Evolutionary conservation across 2,888 invertebrate genomes (phyloP).

Genomic region (Dusona sp.): DNA sequence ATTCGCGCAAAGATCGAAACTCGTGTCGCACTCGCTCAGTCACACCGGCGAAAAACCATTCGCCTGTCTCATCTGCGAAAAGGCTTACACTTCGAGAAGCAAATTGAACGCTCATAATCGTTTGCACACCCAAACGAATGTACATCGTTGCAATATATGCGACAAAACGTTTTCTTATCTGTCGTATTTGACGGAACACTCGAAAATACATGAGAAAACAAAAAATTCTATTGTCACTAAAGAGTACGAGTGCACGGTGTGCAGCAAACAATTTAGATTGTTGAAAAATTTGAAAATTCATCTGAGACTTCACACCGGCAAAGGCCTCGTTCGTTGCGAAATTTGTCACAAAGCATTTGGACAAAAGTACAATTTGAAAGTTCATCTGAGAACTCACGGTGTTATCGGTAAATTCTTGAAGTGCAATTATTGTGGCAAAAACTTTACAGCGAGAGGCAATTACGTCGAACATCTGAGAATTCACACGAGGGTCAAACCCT

Average conservation of each 20-base stretch:
- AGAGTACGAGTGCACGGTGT: slow-evolving; percentile 78
- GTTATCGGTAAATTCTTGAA: slow-evolving; percentile 76
- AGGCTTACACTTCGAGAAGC: slow-evolving; percentile 81
- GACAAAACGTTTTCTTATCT: slow-evolving; percentile 83
- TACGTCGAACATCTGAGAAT: slow-evolving; percentile 82
- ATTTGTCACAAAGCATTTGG: slow-evolving; percentile 83
- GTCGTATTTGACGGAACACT: slow-evolving; percentile 82
- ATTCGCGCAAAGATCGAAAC: slow-evolving; percentile 80
- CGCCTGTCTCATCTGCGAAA: slow-evolving; percentile 79
- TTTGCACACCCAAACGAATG: slow-evolving; percentile 80
- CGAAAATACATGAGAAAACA: slow-evolving; percentile 78
- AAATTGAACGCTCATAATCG: slow-evolving; percentile 82
- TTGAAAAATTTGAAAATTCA: slow-evolving; percentile 80
- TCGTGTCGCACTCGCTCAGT: slow-evolving; percentile 76
- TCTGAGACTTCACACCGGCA: slow-evolving; percentile 79
- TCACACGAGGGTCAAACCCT: slow-evolving; percentile 82
- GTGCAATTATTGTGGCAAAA: slow-evolving; percentile 82
- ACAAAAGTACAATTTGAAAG: slow-evolving; percentile 81
- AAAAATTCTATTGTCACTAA: slow-evolving; percentile 57
- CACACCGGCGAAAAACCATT: slow-evolving; percentile 80
- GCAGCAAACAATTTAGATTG: slow-evolving; percentile 79
- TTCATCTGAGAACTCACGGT: slow-evolving; percentile 81
- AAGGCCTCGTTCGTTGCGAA: slow-evolving; percentile 80
- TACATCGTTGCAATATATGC: slow-evolving; percentile 82
- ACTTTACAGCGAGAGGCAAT: slow-evolving; percentile 81